A percentile compares a stretch with the other conserved stretches of the same genome.
Conservation (phyloP, 2,888 invertebrate species). For the Heliothis peltigera region DNA sequence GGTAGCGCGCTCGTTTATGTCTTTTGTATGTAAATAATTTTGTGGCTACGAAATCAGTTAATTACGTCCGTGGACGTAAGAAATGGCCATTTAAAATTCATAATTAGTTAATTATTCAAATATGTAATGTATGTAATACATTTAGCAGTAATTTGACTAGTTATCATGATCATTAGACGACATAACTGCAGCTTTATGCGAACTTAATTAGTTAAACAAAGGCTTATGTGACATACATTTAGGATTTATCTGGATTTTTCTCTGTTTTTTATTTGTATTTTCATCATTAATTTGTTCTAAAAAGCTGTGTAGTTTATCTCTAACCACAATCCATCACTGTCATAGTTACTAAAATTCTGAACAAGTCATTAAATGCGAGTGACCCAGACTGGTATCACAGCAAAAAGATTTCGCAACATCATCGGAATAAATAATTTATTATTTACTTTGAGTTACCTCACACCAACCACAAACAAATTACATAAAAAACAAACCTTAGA, state of each 20-base stretch:
- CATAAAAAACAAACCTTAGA: constrained; percentile 71
- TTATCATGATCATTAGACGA: constrained; percentile 39
- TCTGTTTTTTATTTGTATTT: background rate
- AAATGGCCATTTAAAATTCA: constrained; percentile 29
- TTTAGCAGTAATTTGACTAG: constrained; percentile 9
- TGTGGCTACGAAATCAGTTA: constrained; percentile 13
- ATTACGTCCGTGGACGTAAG: background rate
- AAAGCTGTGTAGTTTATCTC: background rate
- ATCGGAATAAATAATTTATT: constrained; percentile 66
- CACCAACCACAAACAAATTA: constrained; percentile 52
- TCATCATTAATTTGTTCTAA: background rate
- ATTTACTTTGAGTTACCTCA: constrained; percentile 73
- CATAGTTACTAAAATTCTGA: constrained; percentile 6
- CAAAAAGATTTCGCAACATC: constrained; percentile 75
- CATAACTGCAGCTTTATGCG: constrained; percentile 8
- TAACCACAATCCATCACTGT: constrained; percentile 4
- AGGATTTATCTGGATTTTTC: background rate
- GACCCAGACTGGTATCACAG: constrained; percentile 63
- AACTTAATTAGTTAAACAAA: background rate
- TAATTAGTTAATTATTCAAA: constrained; percentile 34
- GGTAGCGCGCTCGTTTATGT: constrained; percentile 68
- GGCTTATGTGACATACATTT: background rate
- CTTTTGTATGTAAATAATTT: constrained; percentile 68
- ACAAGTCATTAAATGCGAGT: constrained; percentile 25
- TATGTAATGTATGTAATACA: constrained; percentile 1